These are phyloP conservation scores for Acipenser ruthenus DNA, from an alignment of 2,797 vertebrate genomes.

Conservation along the genomic window DNA sequence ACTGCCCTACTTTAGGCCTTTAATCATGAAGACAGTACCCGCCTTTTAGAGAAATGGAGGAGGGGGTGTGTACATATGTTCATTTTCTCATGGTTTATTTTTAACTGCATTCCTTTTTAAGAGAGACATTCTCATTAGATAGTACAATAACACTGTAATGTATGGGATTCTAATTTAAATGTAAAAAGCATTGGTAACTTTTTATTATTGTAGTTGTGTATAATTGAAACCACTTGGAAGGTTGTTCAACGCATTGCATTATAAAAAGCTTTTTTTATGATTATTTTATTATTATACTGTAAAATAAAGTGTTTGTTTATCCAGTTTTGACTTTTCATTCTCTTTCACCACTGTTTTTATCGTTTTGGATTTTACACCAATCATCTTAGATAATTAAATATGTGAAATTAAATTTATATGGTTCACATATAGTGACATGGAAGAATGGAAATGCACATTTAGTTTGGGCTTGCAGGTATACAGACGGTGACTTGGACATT, in stretches of 20 bases:
- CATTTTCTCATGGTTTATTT: too few species aligned
- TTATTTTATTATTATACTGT: background rate
- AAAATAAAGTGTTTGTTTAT: background rate
- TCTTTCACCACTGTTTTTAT: background rate
- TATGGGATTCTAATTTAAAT: background rate
- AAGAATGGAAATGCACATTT: too few species aligned
- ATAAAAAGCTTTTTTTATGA: background rate
- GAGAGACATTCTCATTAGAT: background rate
- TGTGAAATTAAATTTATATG: too few species aligned
- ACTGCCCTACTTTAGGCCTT: too few species aligned
- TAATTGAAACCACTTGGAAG: conserved; percentile 2
- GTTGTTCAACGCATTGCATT: background rate
- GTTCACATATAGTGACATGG: too few species aligned
- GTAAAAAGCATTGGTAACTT: background rate
- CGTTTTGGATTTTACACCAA: too few species aligned
- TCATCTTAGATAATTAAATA: too few species aligned
- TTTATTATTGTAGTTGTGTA: background rate
- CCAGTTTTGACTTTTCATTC: background rate
- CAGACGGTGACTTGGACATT: too few species aligned
- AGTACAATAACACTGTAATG: background rate
- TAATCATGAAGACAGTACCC: too few species aligned
- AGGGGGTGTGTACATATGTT: too few species aligned
- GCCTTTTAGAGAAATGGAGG: too few species aligned
- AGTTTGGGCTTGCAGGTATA: too few species aligned
- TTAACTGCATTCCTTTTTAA: background rate